A percentile compares a stretch with the other conserved stretches of the same genome.
phyloP scores from a whole-genome alignment of 1,140 invertebrate species.

The Plutomurus gul region DNA sequence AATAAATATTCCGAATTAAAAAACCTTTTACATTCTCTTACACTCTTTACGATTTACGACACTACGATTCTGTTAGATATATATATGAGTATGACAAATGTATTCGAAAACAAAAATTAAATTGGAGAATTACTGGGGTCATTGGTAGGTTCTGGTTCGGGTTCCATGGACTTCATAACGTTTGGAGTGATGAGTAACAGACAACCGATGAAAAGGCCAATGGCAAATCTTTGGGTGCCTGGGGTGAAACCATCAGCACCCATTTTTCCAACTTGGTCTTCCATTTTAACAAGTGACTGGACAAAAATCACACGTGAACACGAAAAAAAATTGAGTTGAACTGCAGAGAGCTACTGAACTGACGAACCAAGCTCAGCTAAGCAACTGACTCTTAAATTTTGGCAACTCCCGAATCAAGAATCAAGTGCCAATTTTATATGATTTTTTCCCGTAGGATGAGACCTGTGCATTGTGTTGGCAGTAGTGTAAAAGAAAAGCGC shows the following conservation, averaged over 20 bases:
- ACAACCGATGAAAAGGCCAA: neutral
- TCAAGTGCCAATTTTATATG: too few species aligned
- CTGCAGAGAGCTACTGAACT: neutral
- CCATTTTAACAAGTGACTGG: neutral
- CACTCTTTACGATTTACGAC: too few species aligned
- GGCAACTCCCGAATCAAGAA: too few species aligned
- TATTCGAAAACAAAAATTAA: too few species aligned
- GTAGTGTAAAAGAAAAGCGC: too few species aligned
- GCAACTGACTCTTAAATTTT: neutral
- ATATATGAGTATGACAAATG: too few species aligned
- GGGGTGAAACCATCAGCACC: conserved; percentile 25
- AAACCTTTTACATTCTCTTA: too few species aligned
- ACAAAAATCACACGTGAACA: too few species aligned
- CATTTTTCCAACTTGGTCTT: conserved; percentile 6
- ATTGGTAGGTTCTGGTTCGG: neutral
- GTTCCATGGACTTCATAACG: neutral
- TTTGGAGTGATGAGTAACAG: neutral
- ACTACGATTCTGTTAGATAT: too few species aligned
- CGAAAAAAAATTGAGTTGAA: neutral
- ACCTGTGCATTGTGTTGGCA: too few species aligned
- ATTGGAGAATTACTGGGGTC: neutral
- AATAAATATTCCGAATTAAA: too few species aligned
- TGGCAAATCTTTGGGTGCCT: neutral
- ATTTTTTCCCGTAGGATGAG: too few species aligned
- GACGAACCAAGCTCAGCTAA: neutral